A percentile compares a stretch with the other conserved stretches of the same genome.
Evolutionary conservation across 2,888 invertebrate species (phyloP).

Genomic region (Meta bourneti): DNA sequence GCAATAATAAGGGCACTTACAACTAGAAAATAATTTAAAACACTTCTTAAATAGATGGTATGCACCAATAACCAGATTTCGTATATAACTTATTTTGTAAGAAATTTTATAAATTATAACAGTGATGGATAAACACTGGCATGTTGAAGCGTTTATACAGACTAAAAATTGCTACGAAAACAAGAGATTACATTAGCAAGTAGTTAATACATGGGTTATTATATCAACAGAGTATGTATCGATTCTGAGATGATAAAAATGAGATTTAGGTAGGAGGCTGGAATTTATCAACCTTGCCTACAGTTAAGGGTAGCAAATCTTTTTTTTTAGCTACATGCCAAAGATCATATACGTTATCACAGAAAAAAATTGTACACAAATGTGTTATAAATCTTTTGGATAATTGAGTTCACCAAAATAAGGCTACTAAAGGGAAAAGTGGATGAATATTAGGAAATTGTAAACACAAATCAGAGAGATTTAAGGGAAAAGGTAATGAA

Average conservation of each 20-base stretch:
- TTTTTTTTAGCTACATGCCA: not conserved
- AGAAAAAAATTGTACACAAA: not conserved
- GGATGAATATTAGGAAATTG: too few species aligned
- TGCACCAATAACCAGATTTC: constrained; percentile 25
- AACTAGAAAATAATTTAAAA: constrained; percentile 61
- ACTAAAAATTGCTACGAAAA: not conserved
- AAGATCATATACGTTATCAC: not conserved
- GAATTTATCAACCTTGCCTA: not conserved
- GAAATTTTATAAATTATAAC: not conserved
- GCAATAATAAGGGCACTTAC: constrained; percentile 75
- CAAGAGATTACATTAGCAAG: not conserved
- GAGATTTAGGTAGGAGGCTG: not conserved
- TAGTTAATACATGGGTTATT: not conserved
- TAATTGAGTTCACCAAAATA: too few species aligned
- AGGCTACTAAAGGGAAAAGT: too few species aligned
- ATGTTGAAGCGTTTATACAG: not conserved
- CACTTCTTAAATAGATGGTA: not conserved
- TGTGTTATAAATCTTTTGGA: not conserved
- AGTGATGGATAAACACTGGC: not conserved
- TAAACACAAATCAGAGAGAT: too few species aligned
- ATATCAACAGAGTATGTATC: not conserved
- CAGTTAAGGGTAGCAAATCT: not conserved
- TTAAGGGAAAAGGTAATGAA: too few species aligned
- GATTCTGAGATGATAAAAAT: not conserved
- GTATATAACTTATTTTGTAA: not conserved